Base-by-base conservation (phyloP, 2,113 vertebrate species). In the Chaetodon trifascialis region DNA sequence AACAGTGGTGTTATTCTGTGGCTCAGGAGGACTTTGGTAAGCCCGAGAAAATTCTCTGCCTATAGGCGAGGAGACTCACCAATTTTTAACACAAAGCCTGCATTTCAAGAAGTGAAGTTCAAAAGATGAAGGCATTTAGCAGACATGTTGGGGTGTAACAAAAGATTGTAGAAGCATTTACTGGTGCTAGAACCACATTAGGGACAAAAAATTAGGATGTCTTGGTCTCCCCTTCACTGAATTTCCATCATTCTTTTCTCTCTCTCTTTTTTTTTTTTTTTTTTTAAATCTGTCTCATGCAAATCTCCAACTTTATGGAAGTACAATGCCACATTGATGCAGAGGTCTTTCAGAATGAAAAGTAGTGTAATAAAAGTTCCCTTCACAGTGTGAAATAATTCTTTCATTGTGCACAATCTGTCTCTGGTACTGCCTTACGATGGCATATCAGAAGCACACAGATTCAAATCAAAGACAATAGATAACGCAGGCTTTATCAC, bases 351-450 rank as follows among this genome's bases (percentile, higher is more conserved):
- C 42, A 40, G 25, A 46, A 63, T 72, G 17, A 58, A 42, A 34
- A 47, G 15, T 17, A 15, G 16, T 63, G 9, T 17, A 47, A 63
- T 44, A 52, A 70, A 70, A 34, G 49, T 58, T 16, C 42, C n/a
- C 19, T 25, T 55, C 21, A 7, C 25, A 21, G 46, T 16, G 11
- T 66, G 78, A 60, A 54, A 58, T 73, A 3, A 25, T 52, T 74
- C 7, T 58, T 90, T 72, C 23, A 54, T 51, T 76, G 40, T 42
- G 44, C 23, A 55, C 69, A 52, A 68, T 51, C 47, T 12, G 9
- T 60, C 51, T 77, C 42, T 70, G 17, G 51, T 60, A 54, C 25
- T 30, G 30, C 11, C 12, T 68, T 38, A 44, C 79, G 19, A 36
- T 56, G 36, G 30, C 30, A 73, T 17, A 23, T 44, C n/a, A 25